A percentile compares a stretch with the other conserved stretches of the same genome.
Evolutionary conservation across 2,888 invertebrate genomes (phyloP).

Genomic region (Monoplex corrugatus): DNA sequence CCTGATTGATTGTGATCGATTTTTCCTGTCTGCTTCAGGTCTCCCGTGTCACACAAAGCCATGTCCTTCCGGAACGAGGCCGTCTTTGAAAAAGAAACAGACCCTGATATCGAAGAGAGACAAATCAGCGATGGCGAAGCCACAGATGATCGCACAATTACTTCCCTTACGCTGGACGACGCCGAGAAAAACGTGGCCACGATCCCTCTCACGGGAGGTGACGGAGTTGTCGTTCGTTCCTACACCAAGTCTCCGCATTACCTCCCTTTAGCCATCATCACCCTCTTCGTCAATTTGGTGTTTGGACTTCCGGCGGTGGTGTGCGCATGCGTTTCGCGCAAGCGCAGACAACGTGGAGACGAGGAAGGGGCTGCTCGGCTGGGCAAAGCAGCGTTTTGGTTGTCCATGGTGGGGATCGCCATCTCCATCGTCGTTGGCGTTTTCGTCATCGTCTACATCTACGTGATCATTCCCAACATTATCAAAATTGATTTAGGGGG

Average conservation of each 20-base stretch:
- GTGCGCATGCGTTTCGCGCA: conserved; percentile 56
- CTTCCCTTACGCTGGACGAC: conserved; percentile 47
- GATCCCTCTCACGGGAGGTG: conserved; percentile 58
- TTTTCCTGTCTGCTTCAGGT: background rate
- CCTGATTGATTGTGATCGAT: background rate
- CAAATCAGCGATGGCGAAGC: conserved; percentile 40
- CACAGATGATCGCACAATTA: conserved; percentile 35
- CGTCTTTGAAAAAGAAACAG: conserved; percentile 34
- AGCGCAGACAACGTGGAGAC: conserved; percentile 47
- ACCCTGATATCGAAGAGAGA: conserved; percentile 37
- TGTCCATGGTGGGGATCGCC: conserved; percentile 58
- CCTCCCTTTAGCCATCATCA: conserved; percentile 57
- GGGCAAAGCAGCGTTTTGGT: conserved; percentile 55
- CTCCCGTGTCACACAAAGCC: background rate
- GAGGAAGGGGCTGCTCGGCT: conserved; percentile 39
- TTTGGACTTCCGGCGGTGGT: conserved; percentile 56
- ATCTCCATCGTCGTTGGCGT: conserved; percentile 56
- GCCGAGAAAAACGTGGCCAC: conserved; percentile 52
- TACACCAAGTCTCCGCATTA: conserved; percentile 60
- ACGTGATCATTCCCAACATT: conserved; percentile 60
- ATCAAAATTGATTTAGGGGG: conserved; percentile 51
- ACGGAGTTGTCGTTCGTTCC: conserved; percentile 51
- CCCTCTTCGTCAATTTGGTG: conserved; percentile 56
- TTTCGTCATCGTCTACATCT: conserved; percentile 58
- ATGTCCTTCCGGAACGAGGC: conserved; percentile 12